Percentiles rank a stretch among this genome's conserved stretches.
phyloP scores from a whole-genome alignment of 2,797 vertebrate genomes.

The Microchirus variegatus region DNA sequence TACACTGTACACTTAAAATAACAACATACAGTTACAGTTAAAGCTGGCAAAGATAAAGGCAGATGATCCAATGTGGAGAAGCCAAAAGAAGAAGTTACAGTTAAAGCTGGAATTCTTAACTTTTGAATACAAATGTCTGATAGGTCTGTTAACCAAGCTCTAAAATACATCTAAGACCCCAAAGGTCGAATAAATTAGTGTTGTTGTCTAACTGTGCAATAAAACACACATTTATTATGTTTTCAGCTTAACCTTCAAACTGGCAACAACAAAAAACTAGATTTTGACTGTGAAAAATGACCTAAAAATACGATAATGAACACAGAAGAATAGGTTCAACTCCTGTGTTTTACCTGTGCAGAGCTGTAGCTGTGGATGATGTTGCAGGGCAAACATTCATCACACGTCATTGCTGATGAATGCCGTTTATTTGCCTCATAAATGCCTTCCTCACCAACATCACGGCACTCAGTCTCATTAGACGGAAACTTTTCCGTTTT shows the following conservation, averaged over 20 bases:
- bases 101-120: too few species aligned
- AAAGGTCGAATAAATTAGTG: not conserved
- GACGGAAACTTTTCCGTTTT: not conserved
- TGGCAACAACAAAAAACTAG: not conserved
- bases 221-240: not conserved
- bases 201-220: not conserved
- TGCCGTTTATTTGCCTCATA: constrained; percentile 55
- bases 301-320: not conserved
- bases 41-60: too few species aligned
- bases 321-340: constrained; percentile 8
- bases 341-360: not conserved
- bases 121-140: too few species aligned
- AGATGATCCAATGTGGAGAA: too few species aligned
- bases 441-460: not conserved
- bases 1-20: too few species aligned
- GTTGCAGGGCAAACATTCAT: constrained; percentile 43
- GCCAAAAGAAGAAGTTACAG: too few species aligned
- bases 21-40: not conserved
- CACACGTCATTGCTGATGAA: constrained; percentile 52
- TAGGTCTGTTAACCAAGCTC: too few species aligned
- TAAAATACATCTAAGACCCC: too few species aligned
- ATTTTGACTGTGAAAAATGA: not conserved
- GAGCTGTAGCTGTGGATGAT: constrained; percentile 17
- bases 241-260: not conserved
- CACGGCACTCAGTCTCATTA: not conserved